Conservation (phyloP, 2,888 invertebrate genomes). For the Mechanitis messenoides region DNA sequence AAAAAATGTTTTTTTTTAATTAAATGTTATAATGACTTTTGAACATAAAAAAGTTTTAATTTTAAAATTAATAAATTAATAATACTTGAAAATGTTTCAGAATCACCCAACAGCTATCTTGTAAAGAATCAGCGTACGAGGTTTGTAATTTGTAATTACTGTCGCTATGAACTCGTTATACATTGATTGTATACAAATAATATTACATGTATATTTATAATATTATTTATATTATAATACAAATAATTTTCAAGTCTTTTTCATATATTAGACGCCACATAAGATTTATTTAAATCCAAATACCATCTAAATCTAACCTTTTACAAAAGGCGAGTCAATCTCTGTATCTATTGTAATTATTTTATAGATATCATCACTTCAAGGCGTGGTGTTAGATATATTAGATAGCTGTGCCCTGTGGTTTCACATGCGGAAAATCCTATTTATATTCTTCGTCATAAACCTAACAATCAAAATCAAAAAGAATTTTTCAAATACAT, state of each 20-base stretch:
- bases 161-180: conserved; percentile 13
- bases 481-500: too few relatives aligned
- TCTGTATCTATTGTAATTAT: conserved; percentile 33
- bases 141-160: conserved; percentile 58
- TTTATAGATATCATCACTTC: conserved; percentile 31
- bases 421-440: too few relatives aligned
- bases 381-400: conserved; percentile 29
- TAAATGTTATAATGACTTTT: too few relatives aligned
- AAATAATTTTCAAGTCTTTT: background rate
- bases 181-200: conserved; percentile 1
- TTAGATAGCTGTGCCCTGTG: too few relatives aligned
- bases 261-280: background rate
- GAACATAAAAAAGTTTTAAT: too few relatives aligned
- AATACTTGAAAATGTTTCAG: conserved; percentile 13
- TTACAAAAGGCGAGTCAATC: conserved; percentile 28
- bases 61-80: background rate
- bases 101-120: conserved; percentile 37
- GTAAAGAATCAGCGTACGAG: conserved; percentile 33
- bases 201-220: conserved; percentile 8
- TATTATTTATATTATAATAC: background rate
- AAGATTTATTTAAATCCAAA: conserved; percentile 16
- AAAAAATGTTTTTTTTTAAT: too few relatives aligned
- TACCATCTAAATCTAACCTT: conserved; percentile 26
- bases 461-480: too few relatives aligned
- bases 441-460: too few relatives aligned